Evolutionary conservation across 2,888 invertebrate genomes (phyloP), one percentile per base, ranked within the genome.

Genomic region (Sceliomorpha sp.): DNA sequence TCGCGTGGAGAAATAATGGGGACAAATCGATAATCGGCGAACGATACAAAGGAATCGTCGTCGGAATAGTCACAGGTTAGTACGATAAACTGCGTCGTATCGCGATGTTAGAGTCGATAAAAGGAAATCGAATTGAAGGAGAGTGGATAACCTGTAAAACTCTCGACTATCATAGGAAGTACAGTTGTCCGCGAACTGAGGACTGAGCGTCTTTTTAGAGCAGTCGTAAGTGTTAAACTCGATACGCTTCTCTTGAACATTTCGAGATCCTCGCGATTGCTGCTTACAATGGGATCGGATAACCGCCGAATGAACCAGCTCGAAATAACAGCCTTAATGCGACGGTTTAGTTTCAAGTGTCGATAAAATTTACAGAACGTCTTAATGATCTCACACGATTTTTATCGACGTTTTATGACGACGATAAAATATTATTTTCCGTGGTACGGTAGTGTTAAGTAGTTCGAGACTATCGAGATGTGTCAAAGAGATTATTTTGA

Each of bases 241-340:
- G 72, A n/a, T n/a, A 73, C 69, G 62, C 55, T 64, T 60, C 72
- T 62, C 72, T 68, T 68, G 70, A 55, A 44, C 47, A 32, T 20
- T 20, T 20, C 14, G 48, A 48, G n/a, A 26, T 9, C 27, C 34
- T 47, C 7, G 17, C 24, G 37, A 29, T 29, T 8, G 29, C 8
- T 8, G 29, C 9, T 2, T 7, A 29, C 29, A 29, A 29, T 29
- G 5, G n/a, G 2, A 29, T 29, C 29, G 8, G 29, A 29, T 29
- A 64, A 67, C 59, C 67, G 32, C 42, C 56, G 32, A 71, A 76
- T 76, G 70, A 77, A 71, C 66, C 60, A 60, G 47, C 63, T 44
- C 9, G 66, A 75, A 69, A 77, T 73, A 79, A 77, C 66, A 71
- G 73, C 69, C 74, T 71, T 72, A 72, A 74, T 58, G 55, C 50